phyloP scores from a whole-genome alignment of 2,797 vertebrate species.

The Pangasius macronema region DNA sequence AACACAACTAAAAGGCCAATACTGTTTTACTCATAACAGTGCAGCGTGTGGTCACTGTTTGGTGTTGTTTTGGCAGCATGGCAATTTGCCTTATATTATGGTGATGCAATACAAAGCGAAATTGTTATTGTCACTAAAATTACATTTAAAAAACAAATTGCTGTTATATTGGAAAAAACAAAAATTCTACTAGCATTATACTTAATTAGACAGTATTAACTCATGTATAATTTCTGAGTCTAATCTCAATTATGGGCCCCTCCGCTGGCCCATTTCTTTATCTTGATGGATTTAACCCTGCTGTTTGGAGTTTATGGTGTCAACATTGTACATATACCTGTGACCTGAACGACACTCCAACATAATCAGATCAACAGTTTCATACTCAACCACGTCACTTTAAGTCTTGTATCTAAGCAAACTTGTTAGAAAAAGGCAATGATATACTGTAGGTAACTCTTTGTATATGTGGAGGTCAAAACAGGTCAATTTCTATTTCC shows the following conservation, averaged over 20 bases:
- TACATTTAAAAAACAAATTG: not conserved
- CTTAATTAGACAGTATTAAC: not conserved
- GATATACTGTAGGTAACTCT: not conserved
- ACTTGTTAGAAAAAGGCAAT: not conserved
- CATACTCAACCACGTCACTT: conserved; percentile 16
- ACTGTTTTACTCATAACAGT: conserved; percentile 80
- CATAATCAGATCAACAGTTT: conserved; percentile 33
- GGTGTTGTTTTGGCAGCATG: conserved; percentile 66
- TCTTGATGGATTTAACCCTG: conserved; percentile 47
- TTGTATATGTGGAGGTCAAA: not conserved
- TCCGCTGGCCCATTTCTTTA: not conserved
- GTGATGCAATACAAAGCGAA: conserved; percentile 44
- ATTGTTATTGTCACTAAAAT: not conserved
- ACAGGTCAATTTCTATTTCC: not conserved
- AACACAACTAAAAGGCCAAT: conserved; percentile 74
- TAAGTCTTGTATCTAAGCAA: not conserved
- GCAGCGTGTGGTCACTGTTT: conserved; percentile 65
- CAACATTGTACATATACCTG: conserved; percentile 47
- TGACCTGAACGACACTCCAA: conserved; percentile 32
- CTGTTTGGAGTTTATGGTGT: conserved; percentile 57
- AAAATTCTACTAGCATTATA: not conserved
- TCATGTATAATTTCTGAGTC: not conserved
- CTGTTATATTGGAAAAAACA: not conserved
- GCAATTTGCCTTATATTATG: conserved; percentile 58
- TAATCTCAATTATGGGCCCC: not conserved